These are phyloP conservation scores for Stigmatopora argus DNA, from an alignment of 2,113 vertebrate species.

Conservation along the genomic window DNA sequence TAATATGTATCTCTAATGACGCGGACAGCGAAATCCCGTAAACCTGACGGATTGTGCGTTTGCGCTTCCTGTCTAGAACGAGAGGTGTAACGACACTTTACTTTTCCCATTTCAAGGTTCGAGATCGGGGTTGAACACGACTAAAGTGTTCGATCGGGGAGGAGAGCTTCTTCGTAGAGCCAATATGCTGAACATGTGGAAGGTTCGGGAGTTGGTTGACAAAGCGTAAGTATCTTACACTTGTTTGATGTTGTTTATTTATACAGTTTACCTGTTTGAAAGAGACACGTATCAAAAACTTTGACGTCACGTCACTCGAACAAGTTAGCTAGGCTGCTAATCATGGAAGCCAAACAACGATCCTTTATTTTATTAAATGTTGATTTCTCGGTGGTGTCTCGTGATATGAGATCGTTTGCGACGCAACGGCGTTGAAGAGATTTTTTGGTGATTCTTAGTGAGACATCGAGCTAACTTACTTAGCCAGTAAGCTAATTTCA, in stretches of 20 bases:
- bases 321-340: constrained; percentile 63
- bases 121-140: constrained; percentile 50
- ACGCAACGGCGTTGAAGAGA: neutral
- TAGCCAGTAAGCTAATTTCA: constrained; percentile 52
- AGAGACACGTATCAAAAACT: constrained; percentile 75
- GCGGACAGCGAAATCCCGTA: constrained; percentile 39
- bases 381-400: neutral
- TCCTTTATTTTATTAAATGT: neutral
- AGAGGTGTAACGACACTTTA: constrained; percentile 64
- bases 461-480: constrained; percentile 36
- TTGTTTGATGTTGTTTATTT: constrained; percentile 17
- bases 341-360: constrained; percentile 26
- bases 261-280: constrained; percentile 64
- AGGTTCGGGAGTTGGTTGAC: constrained; percentile 90
- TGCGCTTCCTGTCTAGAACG: constrained; percentile 57
- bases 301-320: constrained; percentile 71
- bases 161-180: constrained; percentile 58
- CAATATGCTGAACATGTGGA: constrained; percentile 93
- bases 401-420: neutral
- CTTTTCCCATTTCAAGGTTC: constrained; percentile 65
- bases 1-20: neutral
- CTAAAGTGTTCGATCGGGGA: constrained; percentile 52
- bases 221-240: constrained; percentile 85
- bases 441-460: constrained; percentile 20
- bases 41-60: constrained; percentile 40